Conservation (phyloP, 2,888 invertebrate species). For the Dryadula phaetusa region DNA sequence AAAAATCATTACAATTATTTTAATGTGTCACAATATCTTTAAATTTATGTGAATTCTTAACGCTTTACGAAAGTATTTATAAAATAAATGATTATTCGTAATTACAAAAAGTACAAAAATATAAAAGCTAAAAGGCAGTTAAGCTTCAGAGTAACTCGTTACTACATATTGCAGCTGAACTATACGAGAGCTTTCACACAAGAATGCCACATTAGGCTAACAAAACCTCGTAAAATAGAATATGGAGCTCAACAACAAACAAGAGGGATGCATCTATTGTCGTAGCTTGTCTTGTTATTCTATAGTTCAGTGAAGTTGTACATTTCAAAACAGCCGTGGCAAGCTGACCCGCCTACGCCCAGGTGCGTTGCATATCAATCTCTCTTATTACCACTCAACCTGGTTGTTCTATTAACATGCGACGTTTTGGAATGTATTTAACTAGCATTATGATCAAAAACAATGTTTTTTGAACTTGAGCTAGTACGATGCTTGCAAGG, state of each 20-base stretch:
- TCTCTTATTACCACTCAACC: conserved; percentile 61
- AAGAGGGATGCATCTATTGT: conserved; percentile 26
- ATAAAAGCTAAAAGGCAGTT: not conserved
- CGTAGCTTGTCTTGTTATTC: conserved; percentile 59
- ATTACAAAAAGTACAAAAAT: not conserved
- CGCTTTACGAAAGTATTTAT: not conserved
- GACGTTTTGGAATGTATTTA: conserved; percentile 26
- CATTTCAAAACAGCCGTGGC: conserved; percentile 63
- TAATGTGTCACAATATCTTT: conserved; percentile 1
- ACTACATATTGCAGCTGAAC: conserved; percentile 6
- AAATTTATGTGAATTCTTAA: not conserved
- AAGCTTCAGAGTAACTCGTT: conserved; percentile 4
- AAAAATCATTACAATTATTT: not conserved
- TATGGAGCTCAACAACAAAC: conserved; percentile 17
- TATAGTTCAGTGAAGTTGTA: conserved; percentile 51
- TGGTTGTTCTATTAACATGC: conserved; percentile 54
- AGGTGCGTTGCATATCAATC: conserved; percentile 69
- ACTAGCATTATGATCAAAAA: not conserved
- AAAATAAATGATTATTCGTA: not conserved
- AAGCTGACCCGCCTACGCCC: conserved; percentile 71
- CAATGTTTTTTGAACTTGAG: not conserved
- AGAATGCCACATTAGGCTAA: conserved; percentile 13
- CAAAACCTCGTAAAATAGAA: conserved; percentile 22
- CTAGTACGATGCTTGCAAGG: too few species aligned
- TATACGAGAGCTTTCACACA: conserved; percentile 13